Base-by-base conservation (phyloP, 2,113 vertebrate species). In the Colistium nudipinnis region DNA sequence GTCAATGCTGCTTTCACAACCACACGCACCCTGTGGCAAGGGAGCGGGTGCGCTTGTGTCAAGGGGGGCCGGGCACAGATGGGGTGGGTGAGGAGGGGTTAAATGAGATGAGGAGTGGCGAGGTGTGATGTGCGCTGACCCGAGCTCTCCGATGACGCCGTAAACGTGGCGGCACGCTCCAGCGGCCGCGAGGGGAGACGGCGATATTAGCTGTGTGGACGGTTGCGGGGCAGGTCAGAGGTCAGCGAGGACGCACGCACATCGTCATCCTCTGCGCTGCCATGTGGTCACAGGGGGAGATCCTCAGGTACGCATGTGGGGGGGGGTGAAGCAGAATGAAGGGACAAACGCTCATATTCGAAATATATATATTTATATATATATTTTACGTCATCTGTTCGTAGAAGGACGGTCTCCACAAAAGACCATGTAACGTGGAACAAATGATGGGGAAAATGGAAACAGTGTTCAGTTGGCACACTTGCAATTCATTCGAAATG, bases 81-180 rank as follows among this genome's bases (percentile, higher is more conserved):
- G 70, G 45, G 74, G 62, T 60, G 57, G 69, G 59, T 25, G 67
- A 27, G 30, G 53, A 74, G 52, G 20, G 22, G 64, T n/a, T 44
- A 70, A 70, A 59, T 38, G 67, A 72, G 63, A 66, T 36, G 24
- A n/a, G n/a, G 43, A 81, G 60, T 48, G 57, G 55, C 1, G 81
- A 83, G 70, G 83, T 87, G 87, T 85, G 83, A 88, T 80, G 86
- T 82, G 83, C 74, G 17, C 24, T 88, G 88, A 90, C 84, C 82
- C 72, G 41, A 77, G 54, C 68, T 57, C 78, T 69, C 49, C 3
- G 1, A 47, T 73, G 80, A 80, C 47, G 67, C 77, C 76, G 59
- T 70, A 76, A 81, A 86, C 57, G 63, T 62, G 54, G 28, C 49
- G 36, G 52, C 70, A 72, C 45, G 63, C 76, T 79, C 43, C 67